Conservation (phyloP, 2,888 invertebrate genomes). For the Nomada hirtipes region DNA sequence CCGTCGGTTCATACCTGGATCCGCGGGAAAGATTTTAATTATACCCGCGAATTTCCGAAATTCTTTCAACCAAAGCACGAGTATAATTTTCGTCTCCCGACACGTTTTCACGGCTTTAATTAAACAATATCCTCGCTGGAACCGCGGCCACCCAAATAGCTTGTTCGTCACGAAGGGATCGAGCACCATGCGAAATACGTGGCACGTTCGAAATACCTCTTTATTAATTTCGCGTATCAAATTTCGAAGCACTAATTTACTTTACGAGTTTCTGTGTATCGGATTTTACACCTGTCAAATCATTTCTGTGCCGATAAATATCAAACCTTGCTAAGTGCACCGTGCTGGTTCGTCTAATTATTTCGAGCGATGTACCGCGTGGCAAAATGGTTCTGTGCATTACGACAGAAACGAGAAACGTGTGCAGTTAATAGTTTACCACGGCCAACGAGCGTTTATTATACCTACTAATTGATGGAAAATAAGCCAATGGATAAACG, state of each 20-base stretch:
- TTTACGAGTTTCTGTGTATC: too few relatives aligned
- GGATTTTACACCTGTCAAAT: too few relatives aligned
- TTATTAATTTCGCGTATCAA: background rate
- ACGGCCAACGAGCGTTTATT: too few relatives aligned
- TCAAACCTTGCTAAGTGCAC: too few relatives aligned
- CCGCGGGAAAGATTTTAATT: slow-evolving; percentile 1
- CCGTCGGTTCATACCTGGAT: background rate
- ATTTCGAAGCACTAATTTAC: background rate
- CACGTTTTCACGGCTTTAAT: slow-evolving; percentile 5
- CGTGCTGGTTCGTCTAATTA: too few relatives aligned
- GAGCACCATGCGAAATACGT: background rate
- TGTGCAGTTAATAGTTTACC: too few relatives aligned
- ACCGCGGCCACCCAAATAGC: slow-evolving; percentile 14
- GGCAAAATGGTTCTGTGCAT: too few relatives aligned
- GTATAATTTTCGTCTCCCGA: background rate
- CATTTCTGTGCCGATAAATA: too few relatives aligned
- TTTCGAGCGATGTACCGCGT: too few relatives aligned
- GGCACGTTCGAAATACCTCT: background rate
- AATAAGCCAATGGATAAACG: too few relatives aligned
- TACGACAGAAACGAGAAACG: too few relatives aligned
- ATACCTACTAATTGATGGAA: too few relatives aligned
- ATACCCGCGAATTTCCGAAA: background rate
- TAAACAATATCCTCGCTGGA: slow-evolving; percentile 1
- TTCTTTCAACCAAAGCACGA: background rate
- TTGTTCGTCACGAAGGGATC: slow-evolving; percentile 8